A percentile compares a stretch with the other conserved stretches of the same genome.
phyloP scores from a whole-genome alignment of 2,113 vertebrate genomes.

The Ochotona curzoniae region DNA sequence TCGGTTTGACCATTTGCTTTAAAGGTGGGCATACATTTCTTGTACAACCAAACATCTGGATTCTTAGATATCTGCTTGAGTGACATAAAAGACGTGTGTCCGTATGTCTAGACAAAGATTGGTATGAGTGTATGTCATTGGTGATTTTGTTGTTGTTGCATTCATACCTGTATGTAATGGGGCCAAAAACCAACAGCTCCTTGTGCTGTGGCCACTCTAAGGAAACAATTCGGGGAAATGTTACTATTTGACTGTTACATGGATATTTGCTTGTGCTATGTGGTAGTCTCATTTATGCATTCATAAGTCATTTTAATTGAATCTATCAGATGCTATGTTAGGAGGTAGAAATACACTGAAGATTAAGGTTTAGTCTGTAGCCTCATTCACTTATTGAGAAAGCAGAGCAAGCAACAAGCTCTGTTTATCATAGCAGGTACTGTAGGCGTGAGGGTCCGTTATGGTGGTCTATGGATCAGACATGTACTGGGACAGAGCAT shows the following conservation, averaged over 20 bases:
- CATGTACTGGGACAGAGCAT: neutral
- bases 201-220: neutral
- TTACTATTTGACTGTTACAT: neutral
- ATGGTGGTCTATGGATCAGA: fast-evolving
- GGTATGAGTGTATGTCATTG: neutral
- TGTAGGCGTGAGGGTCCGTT: neutral
- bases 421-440: neutral
- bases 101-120: neutral
- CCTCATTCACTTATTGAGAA: neutral
- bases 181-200: neutral
- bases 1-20: neutral
- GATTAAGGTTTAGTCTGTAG: neutral
- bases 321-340: neutral
- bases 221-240: neutral
- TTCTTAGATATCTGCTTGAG: neutral
- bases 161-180: neutral
- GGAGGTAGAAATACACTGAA: neutral
- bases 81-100: neutral
- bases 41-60: neutral
- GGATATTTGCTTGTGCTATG: neutral
- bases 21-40: neutral
- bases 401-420: neutral
- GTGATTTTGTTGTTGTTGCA: neutral
- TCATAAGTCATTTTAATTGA: neutral
- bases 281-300: neutral